Conservation (phyloP, 2,797 vertebrate genomes). For the Pempheris klunzingeri region DNA sequence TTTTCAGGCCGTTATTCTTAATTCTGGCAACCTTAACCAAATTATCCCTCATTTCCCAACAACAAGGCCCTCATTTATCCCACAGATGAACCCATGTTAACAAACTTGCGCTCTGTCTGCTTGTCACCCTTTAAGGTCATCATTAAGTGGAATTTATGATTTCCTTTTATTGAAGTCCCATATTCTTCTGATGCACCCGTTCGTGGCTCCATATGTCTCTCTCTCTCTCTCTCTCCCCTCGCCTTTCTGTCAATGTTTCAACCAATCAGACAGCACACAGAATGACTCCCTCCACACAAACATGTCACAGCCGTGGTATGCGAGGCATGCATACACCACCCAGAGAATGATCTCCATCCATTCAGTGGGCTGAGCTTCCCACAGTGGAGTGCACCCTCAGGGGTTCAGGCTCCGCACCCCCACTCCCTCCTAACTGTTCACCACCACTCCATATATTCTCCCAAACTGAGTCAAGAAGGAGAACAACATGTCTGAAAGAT, state of each 20-base stretch:
- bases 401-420: constrained; percentile 58
- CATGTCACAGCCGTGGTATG: constrained; percentile 81
- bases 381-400: constrained; percentile 69
- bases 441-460: constrained; percentile 47
- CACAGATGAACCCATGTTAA: constrained; percentile 82
- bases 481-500: constrained; percentile 33
- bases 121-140: constrained; percentile 54
- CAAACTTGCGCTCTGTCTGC: constrained; percentile 28
- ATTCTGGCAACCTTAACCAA: constrained; percentile 52
- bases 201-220: constrained; percentile 33
- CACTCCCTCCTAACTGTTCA: constrained; percentile 18
- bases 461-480: constrained; percentile 56
- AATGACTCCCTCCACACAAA: constrained; percentile 46
- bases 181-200: constrained; percentile 38
- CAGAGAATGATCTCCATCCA: constrained; percentile 78
- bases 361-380: constrained; percentile 68
- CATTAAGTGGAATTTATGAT: constrained; percentile 65
- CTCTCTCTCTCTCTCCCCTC: neutral
- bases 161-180: constrained; percentile 56
- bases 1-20: constrained; percentile 51
- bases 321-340: constrained; percentile 80
- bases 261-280: constrained; percentile 11
- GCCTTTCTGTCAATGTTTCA: constrained; percentile 44
- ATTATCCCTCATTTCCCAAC: constrained; percentile 84
- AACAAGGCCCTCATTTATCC: constrained; percentile 85